phyloP scores from a whole-genome alignment of 2,888 invertebrate species.

The Bimastos eiseni region DNA sequence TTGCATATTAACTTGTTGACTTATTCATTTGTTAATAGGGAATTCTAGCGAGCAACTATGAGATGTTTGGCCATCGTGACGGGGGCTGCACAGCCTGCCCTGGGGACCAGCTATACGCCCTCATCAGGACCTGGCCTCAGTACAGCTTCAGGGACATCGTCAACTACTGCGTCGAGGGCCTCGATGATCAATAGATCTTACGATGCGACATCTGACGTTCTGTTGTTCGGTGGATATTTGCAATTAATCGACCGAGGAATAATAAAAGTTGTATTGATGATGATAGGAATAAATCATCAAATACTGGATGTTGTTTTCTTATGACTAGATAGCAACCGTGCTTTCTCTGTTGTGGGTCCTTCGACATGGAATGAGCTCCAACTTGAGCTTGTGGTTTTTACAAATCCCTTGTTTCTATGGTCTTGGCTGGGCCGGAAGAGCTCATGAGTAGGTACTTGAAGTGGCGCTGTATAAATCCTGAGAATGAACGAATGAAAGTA shows the following conservation, averaged over 20 bases:
- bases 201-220: not conserved
- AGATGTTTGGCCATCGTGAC: conserved; percentile 30
- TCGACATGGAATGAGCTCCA: no score
- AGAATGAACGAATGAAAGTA: no score
- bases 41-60: conserved; percentile 19
- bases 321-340: no score
- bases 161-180: conserved; percentile 23
- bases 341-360: no score
- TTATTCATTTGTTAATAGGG: not conserved
- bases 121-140: conserved; percentile 31
- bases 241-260: not conserved
- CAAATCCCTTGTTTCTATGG: no score
- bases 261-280: not conserved
- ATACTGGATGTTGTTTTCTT: no score
- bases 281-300: not conserved
- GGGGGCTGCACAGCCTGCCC: conserved; percentile 32
- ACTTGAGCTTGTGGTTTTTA: no score
- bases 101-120: conserved; percentile 30
- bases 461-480: no score
- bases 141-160: conserved; percentile 28
- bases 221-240: not conserved
- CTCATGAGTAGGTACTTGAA: no score
- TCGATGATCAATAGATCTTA: not conserved
- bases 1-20: not conserved
- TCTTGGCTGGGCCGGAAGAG: no score